Conservation (phyloP, 2,888 invertebrate species). For the Aquatica leii region DNA sequence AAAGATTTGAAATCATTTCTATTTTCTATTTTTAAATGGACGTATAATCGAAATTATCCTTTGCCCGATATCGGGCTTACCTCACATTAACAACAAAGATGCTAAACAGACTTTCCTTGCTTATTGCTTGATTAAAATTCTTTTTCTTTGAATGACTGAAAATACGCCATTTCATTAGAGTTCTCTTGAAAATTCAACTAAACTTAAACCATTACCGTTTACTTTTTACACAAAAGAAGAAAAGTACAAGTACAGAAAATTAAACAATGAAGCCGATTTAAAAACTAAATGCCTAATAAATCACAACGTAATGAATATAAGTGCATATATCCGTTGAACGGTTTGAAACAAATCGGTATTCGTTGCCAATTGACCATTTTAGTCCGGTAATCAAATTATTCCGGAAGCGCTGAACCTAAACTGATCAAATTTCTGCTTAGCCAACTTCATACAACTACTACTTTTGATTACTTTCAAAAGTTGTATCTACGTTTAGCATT, state of each 20-base stretch:
- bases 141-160: conserved; percentile 34
- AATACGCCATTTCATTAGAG: conserved; percentile 33
- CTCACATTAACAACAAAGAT: conserved; percentile 26
- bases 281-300: conserved; percentile 14
- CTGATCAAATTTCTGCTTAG: conserved; percentile 27
- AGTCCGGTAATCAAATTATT: conserved; percentile 25
- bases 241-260: too few species aligned
- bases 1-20: not conserved
- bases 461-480: conserved; percentile 1
- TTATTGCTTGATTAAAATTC: conserved; percentile 37
- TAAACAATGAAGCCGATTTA: conserved; percentile 17
- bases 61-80: conserved; percentile 24
- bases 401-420: conserved; percentile 24
- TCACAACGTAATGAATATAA: conserved; percentile 15
- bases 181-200: conserved; percentile 26
- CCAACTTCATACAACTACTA: conserved; percentile 17
- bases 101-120: conserved; percentile 31
- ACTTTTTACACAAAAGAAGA: conserved; percentile 11
- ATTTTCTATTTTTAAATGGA: conserved; percentile 13
- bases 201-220: conserved; percentile 28
- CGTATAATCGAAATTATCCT: conserved; percentile 23
- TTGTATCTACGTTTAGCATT: conserved; percentile 10
- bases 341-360: conserved; percentile 27
- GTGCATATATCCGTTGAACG: conserved; percentile 18
- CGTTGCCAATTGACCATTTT: conserved; percentile 28